phyloP scores from a whole-genome alignment of 1,140 invertebrate species.

The Hycleus cichorii region DNA sequence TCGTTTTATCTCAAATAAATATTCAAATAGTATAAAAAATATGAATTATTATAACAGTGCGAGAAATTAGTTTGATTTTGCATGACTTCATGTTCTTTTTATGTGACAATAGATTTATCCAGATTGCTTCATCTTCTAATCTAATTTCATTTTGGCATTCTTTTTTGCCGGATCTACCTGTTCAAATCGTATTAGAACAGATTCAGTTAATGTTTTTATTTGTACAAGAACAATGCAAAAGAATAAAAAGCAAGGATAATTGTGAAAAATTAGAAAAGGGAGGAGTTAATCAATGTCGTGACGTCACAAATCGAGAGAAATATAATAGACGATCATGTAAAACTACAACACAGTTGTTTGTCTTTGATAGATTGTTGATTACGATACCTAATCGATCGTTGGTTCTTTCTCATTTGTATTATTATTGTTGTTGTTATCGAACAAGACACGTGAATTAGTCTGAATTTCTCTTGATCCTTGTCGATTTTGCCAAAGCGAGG shows the following conservation, averaged over 20 bases:
- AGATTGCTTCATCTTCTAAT: conserved; percentile 1
- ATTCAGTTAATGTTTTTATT: conserved; percentile 9
- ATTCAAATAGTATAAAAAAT: too few relatives aligned
- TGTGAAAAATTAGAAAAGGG: conserved; percentile 24
- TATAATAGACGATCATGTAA: conserved; percentile 20
- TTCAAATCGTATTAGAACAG: conserved; percentile 1
- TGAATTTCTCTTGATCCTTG: too few relatives aligned
- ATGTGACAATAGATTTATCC: conserved; percentile 1
- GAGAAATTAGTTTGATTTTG: neutral
- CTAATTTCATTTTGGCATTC: too few relatives aligned
- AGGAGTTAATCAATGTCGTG: conserved; percentile 25
- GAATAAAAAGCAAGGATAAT: conserved; percentile 26
- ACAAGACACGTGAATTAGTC: too few relatives aligned
- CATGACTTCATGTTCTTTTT: neutral
- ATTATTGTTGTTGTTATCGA: too few relatives aligned
- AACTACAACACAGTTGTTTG: conserved; percentile 2
- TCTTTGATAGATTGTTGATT: too few relatives aligned
- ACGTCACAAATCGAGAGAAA: conserved; percentile 19
- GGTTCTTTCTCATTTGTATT: too few relatives aligned
- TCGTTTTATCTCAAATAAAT: too few relatives aligned
- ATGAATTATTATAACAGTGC: too few relatives aligned
- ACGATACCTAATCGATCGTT: too few relatives aligned
- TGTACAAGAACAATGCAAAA: conserved; percentile 6
- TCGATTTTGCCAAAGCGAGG: too few relatives aligned
- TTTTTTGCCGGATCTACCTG: too few relatives aligned